phyloP scores from a whole-genome alignment of 2,797 vertebrate genomes.

The Botia kubotai region DNA sequence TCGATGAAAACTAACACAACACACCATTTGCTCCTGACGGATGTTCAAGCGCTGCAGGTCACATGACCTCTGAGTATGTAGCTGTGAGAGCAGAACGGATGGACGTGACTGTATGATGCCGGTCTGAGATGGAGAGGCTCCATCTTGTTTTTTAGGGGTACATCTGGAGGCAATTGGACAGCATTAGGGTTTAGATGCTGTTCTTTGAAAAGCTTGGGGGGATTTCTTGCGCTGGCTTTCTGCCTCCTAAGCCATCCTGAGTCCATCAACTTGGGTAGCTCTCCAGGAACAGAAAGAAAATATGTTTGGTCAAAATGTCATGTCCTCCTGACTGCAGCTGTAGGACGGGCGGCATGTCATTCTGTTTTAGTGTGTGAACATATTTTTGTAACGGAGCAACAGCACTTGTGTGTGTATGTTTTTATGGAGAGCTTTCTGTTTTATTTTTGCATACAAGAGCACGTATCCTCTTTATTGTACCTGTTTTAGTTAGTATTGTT shows the following conservation, averaged over 20 bases:
- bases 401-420: background rate
- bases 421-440: background rate
- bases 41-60: slow-evolving; percentile 42
- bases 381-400: background rate
- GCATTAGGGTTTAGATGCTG: slow-evolving; percentile 68
- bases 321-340: background rate
- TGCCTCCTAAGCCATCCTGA: slow-evolving; percentile 64
- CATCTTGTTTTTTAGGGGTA: slow-evolving; percentile 55
- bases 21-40: slow-evolving; percentile 30
- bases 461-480: background rate
- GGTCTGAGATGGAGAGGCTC: slow-evolving; percentile 27
- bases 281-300: slow-evolving; percentile 19
- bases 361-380: background rate
- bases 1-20: slow-evolving; percentile 5
- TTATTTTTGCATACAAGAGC: background rate
- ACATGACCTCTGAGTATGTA: slow-evolving; percentile 32
- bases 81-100: slow-evolving; percentile 42
- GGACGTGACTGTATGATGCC: slow-evolving; percentile 22
- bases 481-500: slow-evolving; percentile 2
- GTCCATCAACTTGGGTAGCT: slow-evolving; percentile 50
- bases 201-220: slow-evolving; percentile 68
- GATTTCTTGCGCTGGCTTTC: slow-evolving; percentile 71
- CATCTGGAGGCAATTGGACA: slow-evolving; percentile 76
- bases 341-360: background rate
- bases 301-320: slow-evolving; percentile 31